Conservation (phyloP, 1,140 invertebrate species). For the Oscheius sp. region DNA sequence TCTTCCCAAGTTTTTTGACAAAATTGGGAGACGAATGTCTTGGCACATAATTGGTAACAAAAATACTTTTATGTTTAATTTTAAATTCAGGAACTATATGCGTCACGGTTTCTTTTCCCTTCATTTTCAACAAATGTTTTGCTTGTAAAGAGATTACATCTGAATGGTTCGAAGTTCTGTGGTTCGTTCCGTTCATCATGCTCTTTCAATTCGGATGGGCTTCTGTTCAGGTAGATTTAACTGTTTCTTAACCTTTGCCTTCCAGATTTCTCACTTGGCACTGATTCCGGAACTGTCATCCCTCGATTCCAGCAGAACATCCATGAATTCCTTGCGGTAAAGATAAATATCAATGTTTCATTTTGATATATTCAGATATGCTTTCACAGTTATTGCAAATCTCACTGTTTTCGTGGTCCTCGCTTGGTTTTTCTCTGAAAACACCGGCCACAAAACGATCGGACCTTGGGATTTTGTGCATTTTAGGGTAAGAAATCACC, state of each 20-base stretch:
- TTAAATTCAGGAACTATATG: conserved; percentile 71
- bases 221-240: conserved; percentile 68
- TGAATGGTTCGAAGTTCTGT: conserved; percentile 76
- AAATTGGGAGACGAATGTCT: conserved; percentile 80
- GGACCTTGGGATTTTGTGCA: conserved; percentile 48
- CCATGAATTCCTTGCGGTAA: conserved; percentile 46
- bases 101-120: conserved; percentile 78
- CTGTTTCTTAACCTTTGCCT: background rate
- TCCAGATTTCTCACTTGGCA: conserved; percentile 84
- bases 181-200: conserved; percentile 82
- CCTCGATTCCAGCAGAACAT: conserved; percentile 36
- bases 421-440: conserved; percentile 41
- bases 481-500: conserved; percentile 43
- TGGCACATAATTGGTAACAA: conserved; percentile 89
- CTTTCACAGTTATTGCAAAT: conserved; percentile 54
- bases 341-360: background rate
- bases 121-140: conserved; percentile 81
- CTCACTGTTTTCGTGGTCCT: conserved; percentile 50
- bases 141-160: conserved; percentile 68
- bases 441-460: conserved; percentile 26
- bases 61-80: conserved; percentile 32
- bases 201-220: conserved; percentile 98
- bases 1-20: conserved; percentile 62
- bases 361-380: conserved; percentile 48
- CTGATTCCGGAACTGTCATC: conserved; percentile 71